Conservation (phyloP, 2,888 invertebrate genomes). For the Melinopterus prodromus region DNA sequence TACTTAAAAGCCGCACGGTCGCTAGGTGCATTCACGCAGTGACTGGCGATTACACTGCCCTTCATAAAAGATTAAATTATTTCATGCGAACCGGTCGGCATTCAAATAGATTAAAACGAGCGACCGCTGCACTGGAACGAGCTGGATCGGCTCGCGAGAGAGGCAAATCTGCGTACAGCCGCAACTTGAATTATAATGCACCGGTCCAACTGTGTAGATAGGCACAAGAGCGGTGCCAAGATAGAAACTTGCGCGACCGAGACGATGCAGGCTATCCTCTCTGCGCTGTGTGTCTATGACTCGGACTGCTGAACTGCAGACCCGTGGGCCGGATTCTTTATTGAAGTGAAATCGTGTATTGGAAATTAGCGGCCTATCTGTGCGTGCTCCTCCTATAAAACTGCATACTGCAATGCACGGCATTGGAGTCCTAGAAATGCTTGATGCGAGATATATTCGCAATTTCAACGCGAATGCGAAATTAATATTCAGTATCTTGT, state of each 20-base stretch:
- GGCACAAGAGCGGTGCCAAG: background rate
- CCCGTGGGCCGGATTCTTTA: background rate
- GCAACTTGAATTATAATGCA: constrained; percentile 4
- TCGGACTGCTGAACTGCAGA: background rate
- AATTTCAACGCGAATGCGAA: background rate
- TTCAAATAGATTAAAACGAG: constrained; percentile 4
- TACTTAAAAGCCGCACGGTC: background rate
- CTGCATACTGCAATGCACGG: background rate
- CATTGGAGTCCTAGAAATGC: background rate
- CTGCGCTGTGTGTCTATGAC: background rate
- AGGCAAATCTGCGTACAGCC: background rate
- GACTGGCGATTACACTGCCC: constrained; percentile 4
- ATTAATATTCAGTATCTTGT: background rate
- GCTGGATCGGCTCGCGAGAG: too few relatives aligned
- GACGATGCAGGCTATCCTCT: background rate
- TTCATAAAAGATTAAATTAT: constrained; percentile 4
- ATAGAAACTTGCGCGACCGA: background rate
- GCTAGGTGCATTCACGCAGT: constrained; percentile 4
- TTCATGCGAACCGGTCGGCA: background rate
- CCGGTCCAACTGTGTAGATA: background rate
- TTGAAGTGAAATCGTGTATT: constrained; percentile 4
- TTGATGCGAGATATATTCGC: constrained; percentile 4
- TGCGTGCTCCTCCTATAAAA: background rate
- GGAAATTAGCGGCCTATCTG: background rate
- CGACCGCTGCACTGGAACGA: background rate